A percentile compares a stretch with the other conserved stretches of the same genome.
phyloP scores from a whole-genome alignment of 2,113 vertebrate species.

The Myocastor coypus region DNA sequence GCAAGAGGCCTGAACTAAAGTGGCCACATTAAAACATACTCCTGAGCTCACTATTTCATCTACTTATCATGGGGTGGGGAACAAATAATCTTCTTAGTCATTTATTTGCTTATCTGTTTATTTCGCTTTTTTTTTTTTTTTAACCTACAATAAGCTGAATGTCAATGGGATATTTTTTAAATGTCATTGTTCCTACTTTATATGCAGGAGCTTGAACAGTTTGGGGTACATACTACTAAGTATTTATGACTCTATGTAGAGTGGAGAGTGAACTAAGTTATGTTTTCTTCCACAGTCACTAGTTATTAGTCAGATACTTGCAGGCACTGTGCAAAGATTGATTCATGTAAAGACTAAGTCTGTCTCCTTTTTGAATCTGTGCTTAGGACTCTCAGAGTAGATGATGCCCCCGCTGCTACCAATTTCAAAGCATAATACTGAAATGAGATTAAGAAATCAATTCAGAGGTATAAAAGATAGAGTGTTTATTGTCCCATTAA shows the following conservation, averaged over 20 bases:
- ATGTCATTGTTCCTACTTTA: neutral
- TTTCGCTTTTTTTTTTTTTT: neutral
- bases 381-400: neutral
- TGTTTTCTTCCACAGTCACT: neutral
- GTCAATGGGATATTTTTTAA: neutral
- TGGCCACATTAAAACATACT: neutral
- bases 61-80: fast-evolving
- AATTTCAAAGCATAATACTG: neutral
- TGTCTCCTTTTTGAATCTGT: neutral
- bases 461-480: neutral
- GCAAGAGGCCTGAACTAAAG: neutral
- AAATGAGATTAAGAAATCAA: neutral
- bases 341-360: neutral
- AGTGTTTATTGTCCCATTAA: neutral
- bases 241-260: neutral
- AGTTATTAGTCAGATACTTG: neutral
- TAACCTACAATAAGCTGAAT: neutral
- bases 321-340: neutral
- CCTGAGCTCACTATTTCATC: neutral
- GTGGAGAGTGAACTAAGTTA: neutral
- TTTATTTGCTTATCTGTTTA: neutral
- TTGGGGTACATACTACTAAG: neutral
- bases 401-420: neutral
- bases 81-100: neutral
- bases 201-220: neutral